A percentile compares a stretch with the other conserved stretches of the same genome.
phyloP scores from a whole-genome alignment of 2,888 invertebrate genomes.

The Criorhina ranunculi region DNA sequence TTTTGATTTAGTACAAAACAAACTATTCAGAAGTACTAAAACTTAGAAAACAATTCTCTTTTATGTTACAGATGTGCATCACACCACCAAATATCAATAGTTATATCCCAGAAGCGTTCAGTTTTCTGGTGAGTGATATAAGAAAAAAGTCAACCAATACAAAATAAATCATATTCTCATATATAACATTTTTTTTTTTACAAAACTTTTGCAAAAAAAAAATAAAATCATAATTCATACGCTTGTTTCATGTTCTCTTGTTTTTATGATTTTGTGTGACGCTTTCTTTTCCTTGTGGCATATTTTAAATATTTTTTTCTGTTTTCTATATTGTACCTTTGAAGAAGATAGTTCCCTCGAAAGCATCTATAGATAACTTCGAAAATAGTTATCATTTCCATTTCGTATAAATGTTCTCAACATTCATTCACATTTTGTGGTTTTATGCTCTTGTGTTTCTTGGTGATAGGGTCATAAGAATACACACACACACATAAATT shows the following conservation, averaged over 20 bases:
- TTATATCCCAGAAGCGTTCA: slow-evolving; percentile 83
- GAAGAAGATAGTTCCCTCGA: slow-evolving; percentile 23
- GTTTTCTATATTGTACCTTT: slow-evolving; percentile 50
- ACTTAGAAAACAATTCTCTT: slow-evolving; percentile 75
- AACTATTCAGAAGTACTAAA: slow-evolving; percentile 72
- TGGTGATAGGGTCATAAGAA: slow-evolving; percentile 57
- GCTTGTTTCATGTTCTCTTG: slow-evolving; percentile 55
- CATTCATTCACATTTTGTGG: slow-evolving; percentile 54
- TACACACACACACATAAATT: slow-evolving; percentile 25
- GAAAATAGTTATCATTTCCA: slow-evolving; percentile 62
- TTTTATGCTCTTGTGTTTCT: slow-evolving; percentile 32
- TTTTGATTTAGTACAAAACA: slow-evolving; percentile 70
- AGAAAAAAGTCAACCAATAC: slow-evolving; percentile 40
- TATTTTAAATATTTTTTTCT: slow-evolving; percentile 2
- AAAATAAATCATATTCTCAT: slow-evolving; percentile 28
- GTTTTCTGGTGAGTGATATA: slow-evolving; percentile 82
- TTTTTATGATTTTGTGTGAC: slow-evolving; percentile 49
- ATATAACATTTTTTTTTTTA: slow-evolving; percentile 47
- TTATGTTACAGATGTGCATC: slow-evolving; percentile 82
- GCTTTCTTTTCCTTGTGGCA: slow-evolving; percentile 24
- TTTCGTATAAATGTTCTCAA: slow-evolving; percentile 45
- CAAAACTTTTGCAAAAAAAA: slow-evolving; percentile 44
- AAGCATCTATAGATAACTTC: slow-evolving; percentile 39
- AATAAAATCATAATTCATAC: slow-evolving; percentile 57
- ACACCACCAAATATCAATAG: slow-evolving; percentile 83